phyloP scores from a whole-genome alignment of 2,797 vertebrate genomes.

The Chaunax sp. region DNA sequence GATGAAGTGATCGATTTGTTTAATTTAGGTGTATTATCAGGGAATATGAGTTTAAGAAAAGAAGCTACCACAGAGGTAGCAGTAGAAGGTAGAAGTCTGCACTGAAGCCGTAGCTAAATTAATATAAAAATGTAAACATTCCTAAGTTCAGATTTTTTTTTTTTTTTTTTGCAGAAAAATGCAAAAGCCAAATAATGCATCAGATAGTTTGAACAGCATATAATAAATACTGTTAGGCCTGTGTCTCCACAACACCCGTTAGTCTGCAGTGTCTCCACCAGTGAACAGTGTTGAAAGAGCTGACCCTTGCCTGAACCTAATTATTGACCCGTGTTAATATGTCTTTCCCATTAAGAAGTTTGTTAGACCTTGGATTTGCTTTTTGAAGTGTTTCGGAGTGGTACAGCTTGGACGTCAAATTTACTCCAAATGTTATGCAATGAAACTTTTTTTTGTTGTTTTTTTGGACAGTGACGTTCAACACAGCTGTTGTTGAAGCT shows the following conservation, averaged over 20 bases:
- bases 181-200: background rate
- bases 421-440: background rate
- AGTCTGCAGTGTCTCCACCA: background rate
- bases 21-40: too few species aligned
- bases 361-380: background rate
- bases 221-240: too few species aligned
- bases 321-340: slow-evolving; percentile 7
- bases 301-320: slow-evolving; percentile 26
- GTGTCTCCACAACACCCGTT: too few species aligned
- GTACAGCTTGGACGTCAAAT: background rate
- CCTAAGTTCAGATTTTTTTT: too few species aligned
- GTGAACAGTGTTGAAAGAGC: slow-evolving; percentile 16
- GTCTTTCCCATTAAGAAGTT: background rate
- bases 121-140: too few species aligned
- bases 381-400: background rate
- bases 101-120: too few species aligned
- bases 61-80: too few species aligned
- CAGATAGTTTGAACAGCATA: background rate
- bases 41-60: too few species aligned
- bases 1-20: too few species aligned
- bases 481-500: background rate
- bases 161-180: background rate
- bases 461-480: background rate
- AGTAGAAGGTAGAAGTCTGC: too few species aligned
- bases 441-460: background rate